Base-by-base conservation (phyloP, 2,113 vertebrate species). In the Hemibagrus wyckioides region DNA sequence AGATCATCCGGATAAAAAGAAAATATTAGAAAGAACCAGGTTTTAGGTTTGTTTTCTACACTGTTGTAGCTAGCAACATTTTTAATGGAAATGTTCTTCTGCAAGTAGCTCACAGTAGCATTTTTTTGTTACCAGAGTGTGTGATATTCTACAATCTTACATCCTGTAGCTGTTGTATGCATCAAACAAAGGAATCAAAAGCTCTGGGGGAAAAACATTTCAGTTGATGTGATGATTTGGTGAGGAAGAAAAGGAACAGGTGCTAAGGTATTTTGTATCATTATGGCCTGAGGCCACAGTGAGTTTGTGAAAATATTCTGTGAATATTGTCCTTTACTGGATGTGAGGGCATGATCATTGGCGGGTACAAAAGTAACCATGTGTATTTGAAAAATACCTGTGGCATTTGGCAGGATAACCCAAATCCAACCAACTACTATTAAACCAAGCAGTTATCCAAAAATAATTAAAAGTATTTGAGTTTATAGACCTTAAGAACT, bases 221-320 rank as follows among this genome's bases (percentile, higher is more conserved):
- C 33, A 81, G 83, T 80, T 91, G 50, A 90, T 90, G 25, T 88
- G 89, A 93, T 92, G 91, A 90, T 48, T 15, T 76, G 13, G 84
- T 61, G 67, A 81, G 23, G 30, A 71, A 88, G 41, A 79, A 63
- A 79, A 85, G 61, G 69, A 83, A 65, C 83, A 89, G 59, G 71
- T 54, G 84, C 54, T 73, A 71, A 87, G 90, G 23, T 14, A 15
- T 17, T 6, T 57, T 44, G 2, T 48, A 17, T 28, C 30, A 5
- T 75, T 44, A 8, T n/a, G 23, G 14, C 69, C 85, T 86, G 82
- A 89, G 82, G 39, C 15, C 59, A 63, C 1, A 39, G 67, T 14
- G 33, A 57, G 52, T 4, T 14, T n/a, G 21, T 77, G 57, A 36
- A 79, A n/a, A n/a, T n/a, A 79, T 85, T 61, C 50, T 65, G n/a